A percentile compares a stretch with the other conserved stretches of the same genome.
Evolutionary conservation across 2,888 invertebrate genomes (phyloP).

Genomic region (Balanococcus diminutus): DNA sequence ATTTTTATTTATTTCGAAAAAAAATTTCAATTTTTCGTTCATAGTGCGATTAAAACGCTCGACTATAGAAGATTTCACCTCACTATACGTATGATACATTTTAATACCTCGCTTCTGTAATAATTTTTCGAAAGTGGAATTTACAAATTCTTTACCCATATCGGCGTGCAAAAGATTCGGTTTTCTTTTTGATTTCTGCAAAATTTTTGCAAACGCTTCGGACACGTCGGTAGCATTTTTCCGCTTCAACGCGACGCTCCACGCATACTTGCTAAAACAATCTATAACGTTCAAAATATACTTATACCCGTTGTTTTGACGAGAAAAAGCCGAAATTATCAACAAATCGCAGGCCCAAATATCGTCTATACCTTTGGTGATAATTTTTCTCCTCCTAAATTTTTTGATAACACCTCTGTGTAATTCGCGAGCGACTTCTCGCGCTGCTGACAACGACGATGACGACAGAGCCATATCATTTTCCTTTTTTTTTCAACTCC

Average conservation of each 20-base stretch:
- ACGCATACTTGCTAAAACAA: slow-evolving; percentile 41
- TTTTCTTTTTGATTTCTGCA: not conserved
- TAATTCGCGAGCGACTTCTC: not conserved
- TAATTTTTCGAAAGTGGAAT: not conserved
- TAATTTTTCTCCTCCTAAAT: slow-evolving; percentile 21
- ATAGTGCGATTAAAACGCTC: slow-evolving; percentile 44
- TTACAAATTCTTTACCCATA: slow-evolving; percentile 34
- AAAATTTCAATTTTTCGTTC: slow-evolving; percentile 47
- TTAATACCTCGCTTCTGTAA: slow-evolving; percentile 24
- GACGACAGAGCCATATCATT: too few relatives aligned
- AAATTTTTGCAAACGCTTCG: slow-evolving; percentile 13
- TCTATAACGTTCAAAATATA: slow-evolving; percentile 55
- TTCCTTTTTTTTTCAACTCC: too few relatives aligned
- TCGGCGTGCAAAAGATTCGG: slow-evolving; percentile 31
- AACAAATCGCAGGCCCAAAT: slow-evolving; percentile 54
- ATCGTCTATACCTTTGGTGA: slow-evolving; percentile 53
- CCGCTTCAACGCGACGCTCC: slow-evolving; percentile 49
- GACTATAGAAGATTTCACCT: slow-evolving; percentile 36
- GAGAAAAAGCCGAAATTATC: slow-evolving; percentile 46
- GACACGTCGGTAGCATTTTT: slow-evolving; percentile 12
- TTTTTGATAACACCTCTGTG: not conserved
- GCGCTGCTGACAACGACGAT: too few relatives aligned
- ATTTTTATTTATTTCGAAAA: slow-evolving; percentile 27
- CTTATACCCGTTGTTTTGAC: slow-evolving; percentile 55
- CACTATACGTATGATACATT: slow-evolving; percentile 44